Conservation (phyloP, 2,113 vertebrate species). For the Pelmatolapia mariae region DNA sequence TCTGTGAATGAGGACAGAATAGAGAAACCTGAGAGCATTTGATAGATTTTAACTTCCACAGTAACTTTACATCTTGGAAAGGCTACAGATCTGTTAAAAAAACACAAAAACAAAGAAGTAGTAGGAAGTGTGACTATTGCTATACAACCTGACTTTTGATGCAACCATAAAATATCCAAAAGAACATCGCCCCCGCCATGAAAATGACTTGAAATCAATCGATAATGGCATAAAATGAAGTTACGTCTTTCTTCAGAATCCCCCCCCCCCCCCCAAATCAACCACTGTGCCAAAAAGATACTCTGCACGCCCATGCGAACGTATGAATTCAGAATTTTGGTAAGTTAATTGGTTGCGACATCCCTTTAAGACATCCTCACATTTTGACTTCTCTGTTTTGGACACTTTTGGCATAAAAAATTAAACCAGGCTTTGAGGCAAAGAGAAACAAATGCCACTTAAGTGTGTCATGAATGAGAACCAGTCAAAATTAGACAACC, state of each 20-base stretch:
- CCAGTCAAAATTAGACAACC: constrained; percentile 55
- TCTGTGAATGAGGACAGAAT: constrained; percentile 22
- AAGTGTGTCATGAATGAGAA: constrained; percentile 19
- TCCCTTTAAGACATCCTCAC: constrained; percentile 2
- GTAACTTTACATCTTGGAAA: constrained; percentile 6
- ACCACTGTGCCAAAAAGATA: neutral
- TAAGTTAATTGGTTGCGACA: constrained; percentile 28
- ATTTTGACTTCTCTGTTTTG: neutral
- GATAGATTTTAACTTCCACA: neutral
- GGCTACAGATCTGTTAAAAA: neutral
- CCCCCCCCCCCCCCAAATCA: neutral
- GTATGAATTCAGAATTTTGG: neutral
- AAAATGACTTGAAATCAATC: neutral
- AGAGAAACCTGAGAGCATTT: neutral
- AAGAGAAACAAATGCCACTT: constrained; percentile 27
- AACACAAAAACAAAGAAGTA: neutral
- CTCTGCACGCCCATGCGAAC: neutral
- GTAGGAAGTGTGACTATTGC: neutral
- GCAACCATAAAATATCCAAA: neutral
- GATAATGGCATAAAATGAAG: constrained; percentile 1
- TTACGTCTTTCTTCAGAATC: neutral
- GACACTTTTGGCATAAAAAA: constrained; percentile 15
- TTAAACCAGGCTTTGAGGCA: neutral
- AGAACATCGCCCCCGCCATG: neutral
- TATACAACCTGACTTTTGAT: neutral